Base-by-base conservation (phyloP, 2,888 invertebrate genomes). In the Congeria kusceri region DNA sequence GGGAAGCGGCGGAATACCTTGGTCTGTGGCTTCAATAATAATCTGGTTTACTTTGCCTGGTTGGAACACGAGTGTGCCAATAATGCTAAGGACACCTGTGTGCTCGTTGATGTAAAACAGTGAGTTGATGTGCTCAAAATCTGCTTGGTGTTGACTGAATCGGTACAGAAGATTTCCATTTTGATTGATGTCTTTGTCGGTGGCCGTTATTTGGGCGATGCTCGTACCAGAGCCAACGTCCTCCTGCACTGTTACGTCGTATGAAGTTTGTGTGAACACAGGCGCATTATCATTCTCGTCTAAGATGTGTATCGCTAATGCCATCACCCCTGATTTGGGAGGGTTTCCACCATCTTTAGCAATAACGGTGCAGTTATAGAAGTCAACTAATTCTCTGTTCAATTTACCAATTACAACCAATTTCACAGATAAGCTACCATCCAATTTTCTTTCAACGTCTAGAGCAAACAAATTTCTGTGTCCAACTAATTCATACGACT, bases 141-240 rank as follows among this genome's bases (percentile, higher is more conserved):
- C 83, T 2, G 84, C 71, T 58, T 89, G 89, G 29, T 85, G 81
- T 15, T 85, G 76, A 62, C 88, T 88, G 7, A 92, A 93, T 87
- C 93, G 92, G 87, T 86, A 90, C n/a, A 74, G 69, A 13, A 90
- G 79, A 44, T 75, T 72, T 13, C 89, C 89, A 77, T 87, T 89
- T 7, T 81, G 67, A 15, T 87, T 87, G 28, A 85, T 82, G 61
- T 90, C 90, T 56, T 70, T 72, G 57, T 90, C 90, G 15, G 77
- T 83, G 3, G 89, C 90, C 20, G 95, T 95, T 0, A 98, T 96
- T 53, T 88, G 87, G 25, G 86, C 61, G 49, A 89, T 82, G 18
- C 83, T 78, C 23, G 80, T 79, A 56, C 80, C 84, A 1, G 70
- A 68, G 23, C 49, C 56, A 25, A 76, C 71, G 53, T 86, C 83